These are phyloP conservation scores for Saccostrea cuccullata DNA, from an alignment of 1,140 invertebrate species.

Conservation along the genomic window DNA sequence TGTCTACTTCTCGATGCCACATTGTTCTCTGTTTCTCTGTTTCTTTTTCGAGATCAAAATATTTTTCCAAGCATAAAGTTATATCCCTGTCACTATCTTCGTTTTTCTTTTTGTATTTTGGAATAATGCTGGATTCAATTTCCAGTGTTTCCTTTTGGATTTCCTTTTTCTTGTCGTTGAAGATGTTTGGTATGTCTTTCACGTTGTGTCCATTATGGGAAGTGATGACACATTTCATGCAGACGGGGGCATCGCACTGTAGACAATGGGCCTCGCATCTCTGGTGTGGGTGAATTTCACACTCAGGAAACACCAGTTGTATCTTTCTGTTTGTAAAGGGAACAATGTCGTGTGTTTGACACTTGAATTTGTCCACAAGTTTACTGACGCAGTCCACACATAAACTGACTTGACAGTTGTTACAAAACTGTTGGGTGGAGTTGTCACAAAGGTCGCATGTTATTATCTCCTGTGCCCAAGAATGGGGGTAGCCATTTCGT, in stretches of 20 bases:
- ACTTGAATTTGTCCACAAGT: background rate
- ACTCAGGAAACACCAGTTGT: background rate
- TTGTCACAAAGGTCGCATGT: background rate
- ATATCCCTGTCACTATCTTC: background rate
- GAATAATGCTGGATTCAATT: background rate
- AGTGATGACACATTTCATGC: background rate
- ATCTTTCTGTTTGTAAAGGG: background rate
- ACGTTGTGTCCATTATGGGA: background rate
- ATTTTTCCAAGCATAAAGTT: background rate
- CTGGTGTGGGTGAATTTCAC: background rate
- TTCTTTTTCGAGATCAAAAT: background rate
- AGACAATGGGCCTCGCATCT: background rate
- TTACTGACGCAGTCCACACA: background rate
- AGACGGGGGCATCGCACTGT: background rate
- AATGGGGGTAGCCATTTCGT: too few species aligned
- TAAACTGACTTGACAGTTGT: background rate
- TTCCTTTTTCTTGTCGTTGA: background rate
- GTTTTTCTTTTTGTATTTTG: background rate
- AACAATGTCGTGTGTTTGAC: background rate
- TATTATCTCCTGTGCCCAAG: background rate
- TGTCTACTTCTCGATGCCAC: background rate
- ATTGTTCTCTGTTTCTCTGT: background rate
- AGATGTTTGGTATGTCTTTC: background rate
- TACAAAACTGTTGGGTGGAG: background rate
- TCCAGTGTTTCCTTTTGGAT: background rate